Percentiles rank a stretch among this genome's conserved stretches.
These are phyloP conservation scores for Macroramphosus scolopax DNA, from an alignment of 2,797 vertebrate genomes.

Conservation along the genomic window DNA sequence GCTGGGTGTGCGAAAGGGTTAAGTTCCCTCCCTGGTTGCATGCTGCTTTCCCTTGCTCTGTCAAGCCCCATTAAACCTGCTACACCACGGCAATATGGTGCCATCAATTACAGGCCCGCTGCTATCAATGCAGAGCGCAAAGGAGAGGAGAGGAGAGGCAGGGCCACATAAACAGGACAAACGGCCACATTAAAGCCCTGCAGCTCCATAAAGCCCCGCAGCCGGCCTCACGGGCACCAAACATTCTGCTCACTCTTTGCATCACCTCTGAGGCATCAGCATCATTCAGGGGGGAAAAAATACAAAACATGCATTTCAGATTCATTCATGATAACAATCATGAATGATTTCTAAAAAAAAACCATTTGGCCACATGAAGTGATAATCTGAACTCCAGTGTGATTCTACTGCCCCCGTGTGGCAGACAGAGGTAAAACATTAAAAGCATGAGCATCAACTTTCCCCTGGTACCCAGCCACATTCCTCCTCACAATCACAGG, in stretches of 20 bases:
- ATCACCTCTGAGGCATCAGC: constrained; percentile 10
- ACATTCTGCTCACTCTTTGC: constrained; percentile 2
- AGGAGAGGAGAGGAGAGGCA: constrained; percentile 67
- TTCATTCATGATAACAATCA: constrained; percentile 34
- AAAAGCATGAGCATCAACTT: not conserved
- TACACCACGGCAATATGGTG: constrained; percentile 81
- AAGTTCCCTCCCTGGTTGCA: constrained; percentile 69
- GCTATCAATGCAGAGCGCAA: constrained; percentile 73
- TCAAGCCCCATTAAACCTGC: constrained; percentile 84
- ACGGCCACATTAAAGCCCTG: constrained; percentile 80
- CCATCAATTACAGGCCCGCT: constrained; percentile 81
- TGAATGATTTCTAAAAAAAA: not conserved
- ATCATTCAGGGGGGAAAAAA: not conserved
- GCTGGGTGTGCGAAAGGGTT: constrained; percentile 69
- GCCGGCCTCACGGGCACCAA: constrained; percentile 8
- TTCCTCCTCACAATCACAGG: not conserved
- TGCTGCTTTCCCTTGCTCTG: constrained; percentile 77
- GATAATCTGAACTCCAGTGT: constrained; percentile 1
- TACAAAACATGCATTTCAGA: constrained; percentile 18
- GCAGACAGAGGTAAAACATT: not conserved
- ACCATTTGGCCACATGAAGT: not conserved
- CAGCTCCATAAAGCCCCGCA: constrained; percentile 59
- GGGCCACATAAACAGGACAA: constrained; percentile 82
- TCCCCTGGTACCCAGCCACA: not conserved
- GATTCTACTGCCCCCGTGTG: constrained; percentile 64